phyloP scores from a whole-genome alignment of 2,888 invertebrate genomes.

The Coenonympha glycerion region DNA sequence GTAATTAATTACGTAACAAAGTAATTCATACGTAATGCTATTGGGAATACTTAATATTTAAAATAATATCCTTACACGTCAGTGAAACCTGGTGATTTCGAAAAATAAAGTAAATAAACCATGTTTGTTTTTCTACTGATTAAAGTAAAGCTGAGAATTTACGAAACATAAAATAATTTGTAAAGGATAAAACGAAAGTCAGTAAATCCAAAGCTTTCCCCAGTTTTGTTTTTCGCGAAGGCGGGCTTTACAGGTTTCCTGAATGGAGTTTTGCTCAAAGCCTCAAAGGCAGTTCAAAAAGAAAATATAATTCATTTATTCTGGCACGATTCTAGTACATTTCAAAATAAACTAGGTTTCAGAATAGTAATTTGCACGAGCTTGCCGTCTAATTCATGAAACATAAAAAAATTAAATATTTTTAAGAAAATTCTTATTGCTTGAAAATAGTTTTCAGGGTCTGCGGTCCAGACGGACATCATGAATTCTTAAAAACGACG shows the following conservation, averaged over 20 bases:
- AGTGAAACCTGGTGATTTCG: no score
- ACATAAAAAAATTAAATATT: neutral
- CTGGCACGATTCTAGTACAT: neutral
- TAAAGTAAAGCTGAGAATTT: conserved; percentile 1
- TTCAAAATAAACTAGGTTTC: neutral
- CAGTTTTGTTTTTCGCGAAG: neutral
- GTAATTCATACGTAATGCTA: no score
- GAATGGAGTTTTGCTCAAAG: neutral
- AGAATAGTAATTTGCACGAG: no score
- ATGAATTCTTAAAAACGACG: conserved; percentile 23
- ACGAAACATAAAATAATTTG: conserved; percentile 5
- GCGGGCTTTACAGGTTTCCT: neutral
- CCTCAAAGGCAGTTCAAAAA: no score
- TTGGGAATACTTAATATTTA: no score
- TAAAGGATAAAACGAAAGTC: neutral
- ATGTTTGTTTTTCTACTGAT: neutral
- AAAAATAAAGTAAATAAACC: neutral
- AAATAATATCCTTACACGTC: no score
- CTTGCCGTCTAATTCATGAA: no score
- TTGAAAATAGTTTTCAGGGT: conserved; percentile 25
- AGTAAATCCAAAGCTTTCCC: neutral
- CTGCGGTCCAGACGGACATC: conserved; percentile 28
- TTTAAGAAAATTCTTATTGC: conserved; percentile 14
- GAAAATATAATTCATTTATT: neutral
- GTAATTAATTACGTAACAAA: no score